Evolutionary conservation across 2,888 invertebrate species (phyloP).

Genomic region (Neoaliturus tenellus): DNA sequence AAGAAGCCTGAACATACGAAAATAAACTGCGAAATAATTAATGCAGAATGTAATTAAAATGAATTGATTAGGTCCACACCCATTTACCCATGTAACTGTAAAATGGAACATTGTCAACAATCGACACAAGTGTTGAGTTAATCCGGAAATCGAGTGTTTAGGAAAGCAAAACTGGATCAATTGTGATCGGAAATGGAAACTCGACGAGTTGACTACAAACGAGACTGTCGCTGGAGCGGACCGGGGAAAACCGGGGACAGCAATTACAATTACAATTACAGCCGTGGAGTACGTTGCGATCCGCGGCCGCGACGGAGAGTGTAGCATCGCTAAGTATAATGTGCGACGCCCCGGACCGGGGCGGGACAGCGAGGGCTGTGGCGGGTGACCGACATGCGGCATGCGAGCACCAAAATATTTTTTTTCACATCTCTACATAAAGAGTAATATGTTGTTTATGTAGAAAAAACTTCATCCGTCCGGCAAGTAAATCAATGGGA

Average conservation of each 20-base stretch:
- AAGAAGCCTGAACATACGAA: too few relatives aligned
- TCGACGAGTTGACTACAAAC: not conserved
- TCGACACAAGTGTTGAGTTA: too few relatives aligned
- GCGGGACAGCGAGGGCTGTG: not conserved
- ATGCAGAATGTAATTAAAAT: too few relatives aligned
- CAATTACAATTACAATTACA: not conserved
- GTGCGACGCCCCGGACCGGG: not conserved
- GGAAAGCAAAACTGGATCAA: not conserved
- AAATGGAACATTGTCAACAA: too few relatives aligned
- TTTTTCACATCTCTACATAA: too few relatives aligned
- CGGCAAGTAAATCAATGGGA: too few relatives aligned
- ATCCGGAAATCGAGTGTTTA: not conserved
- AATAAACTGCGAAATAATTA: too few relatives aligned
- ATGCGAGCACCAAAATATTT: too few relatives aligned
- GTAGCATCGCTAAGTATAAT: not conserved
- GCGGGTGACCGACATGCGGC: not conserved
- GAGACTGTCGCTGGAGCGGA: not conserved
- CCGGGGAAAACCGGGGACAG: not conserved
- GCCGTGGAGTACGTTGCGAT: not conserved
- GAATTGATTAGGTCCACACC: too few relatives aligned
- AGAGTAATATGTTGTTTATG: too few relatives aligned
- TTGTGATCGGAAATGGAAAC: constrained; percentile 7
- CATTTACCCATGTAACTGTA: too few relatives aligned
- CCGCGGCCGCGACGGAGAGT: not conserved
- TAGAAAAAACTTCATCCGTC: too few relatives aligned